Conservation (phyloP, 2,113 vertebrate genomes). For the Xiphias gladius region DNA sequence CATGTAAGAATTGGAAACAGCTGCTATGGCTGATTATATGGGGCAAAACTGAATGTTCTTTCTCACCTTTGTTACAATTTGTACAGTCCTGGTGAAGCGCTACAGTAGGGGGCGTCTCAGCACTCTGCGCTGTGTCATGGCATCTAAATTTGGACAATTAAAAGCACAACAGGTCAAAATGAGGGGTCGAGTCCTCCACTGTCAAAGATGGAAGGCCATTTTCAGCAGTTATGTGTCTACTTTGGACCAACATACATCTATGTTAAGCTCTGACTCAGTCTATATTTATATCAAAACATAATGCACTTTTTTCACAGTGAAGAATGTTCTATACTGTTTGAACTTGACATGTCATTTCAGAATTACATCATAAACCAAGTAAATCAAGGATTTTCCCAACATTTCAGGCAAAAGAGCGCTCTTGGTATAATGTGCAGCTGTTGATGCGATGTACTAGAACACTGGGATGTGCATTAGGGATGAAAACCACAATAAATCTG, state of each 20-base stretch:
- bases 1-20: slow-evolving; percentile 77
- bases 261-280: slow-evolving; percentile 15
- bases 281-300: slow-evolving; percentile 23
- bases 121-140: slow-evolving; percentile 63
- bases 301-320: neutral
- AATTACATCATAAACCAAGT: slow-evolving; percentile 52
- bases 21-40: slow-evolving; percentile 58
- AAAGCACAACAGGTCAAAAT: slow-evolving; percentile 61
- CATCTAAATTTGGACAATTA: slow-evolving; percentile 60
- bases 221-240: slow-evolving; percentile 19
- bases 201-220: slow-evolving; percentile 40
- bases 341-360: slow-evolving; percentile 40
- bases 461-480: slow-evolving; percentile 52
- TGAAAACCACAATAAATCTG: slow-evolving; percentile 44
- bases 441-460: slow-evolving; percentile 37
- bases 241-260: slow-evolving; percentile 29
- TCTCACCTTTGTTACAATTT: slow-evolving; percentile 72
- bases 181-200: slow-evolving; percentile 47
- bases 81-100: slow-evolving; percentile 63
- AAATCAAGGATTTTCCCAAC: slow-evolving; percentile 33
- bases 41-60: slow-evolving; percentile 55
- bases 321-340: slow-evolving; percentile 23
- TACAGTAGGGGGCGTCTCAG: slow-evolving; percentile 36
- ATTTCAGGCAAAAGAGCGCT: slow-evolving; percentile 22
- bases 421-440: slow-evolving; percentile 41